Percentiles rank a stretch among this genome's conserved stretches.
Evolutionary conservation across 2,797 vertebrate genomes (phyloP).

Genomic region (Remorina albescens): DNA sequence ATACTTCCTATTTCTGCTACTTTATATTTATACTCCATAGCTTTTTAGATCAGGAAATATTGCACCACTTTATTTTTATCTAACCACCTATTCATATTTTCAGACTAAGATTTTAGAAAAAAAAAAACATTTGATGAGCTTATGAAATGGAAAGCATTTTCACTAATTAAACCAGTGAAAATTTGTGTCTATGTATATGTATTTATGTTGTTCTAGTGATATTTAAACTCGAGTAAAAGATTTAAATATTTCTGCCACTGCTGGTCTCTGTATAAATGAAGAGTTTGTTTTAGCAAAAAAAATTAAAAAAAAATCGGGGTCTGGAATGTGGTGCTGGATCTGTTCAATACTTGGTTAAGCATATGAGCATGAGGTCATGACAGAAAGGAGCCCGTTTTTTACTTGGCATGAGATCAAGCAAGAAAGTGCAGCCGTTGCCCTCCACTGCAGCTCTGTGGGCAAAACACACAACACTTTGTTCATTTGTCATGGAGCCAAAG

Average conservation of each 20-base stretch:
- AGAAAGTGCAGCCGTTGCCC: slow-evolving; percentile 54
- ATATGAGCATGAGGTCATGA: slow-evolving; percentile 74
- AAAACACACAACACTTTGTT: slow-evolving; percentile 51
- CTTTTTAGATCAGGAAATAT: background rate
- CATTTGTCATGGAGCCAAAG: slow-evolving; percentile 50
- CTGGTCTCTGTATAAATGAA: slow-evolving; percentile 24
- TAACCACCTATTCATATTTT: background rate
- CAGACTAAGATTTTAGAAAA: background rate
- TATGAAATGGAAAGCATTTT: too few species aligned
- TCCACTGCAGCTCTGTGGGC: slow-evolving; percentile 52
- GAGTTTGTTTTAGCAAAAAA: slow-evolving; percentile 25
- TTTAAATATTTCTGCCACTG: background rate
- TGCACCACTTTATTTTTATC: background rate
- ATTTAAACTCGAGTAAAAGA: background rate
- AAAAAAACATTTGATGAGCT: background rate
- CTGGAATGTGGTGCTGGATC: slow-evolving; percentile 46
- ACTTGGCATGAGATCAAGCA: slow-evolving; percentile 68
- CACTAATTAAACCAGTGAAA: too few species aligned
- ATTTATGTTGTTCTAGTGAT: background rate
- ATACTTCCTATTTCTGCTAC: background rate
- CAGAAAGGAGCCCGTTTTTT: slow-evolving; percentile 52
- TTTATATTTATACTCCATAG: background rate
- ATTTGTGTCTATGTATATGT: background rate
- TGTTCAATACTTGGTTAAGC: slow-evolving; percentile 64
- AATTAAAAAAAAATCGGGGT: slow-evolving; percentile 21